phyloP scores from a whole-genome alignment of 2,797 vertebrate species.

The Chrysocyon brachyurus region DNA sequence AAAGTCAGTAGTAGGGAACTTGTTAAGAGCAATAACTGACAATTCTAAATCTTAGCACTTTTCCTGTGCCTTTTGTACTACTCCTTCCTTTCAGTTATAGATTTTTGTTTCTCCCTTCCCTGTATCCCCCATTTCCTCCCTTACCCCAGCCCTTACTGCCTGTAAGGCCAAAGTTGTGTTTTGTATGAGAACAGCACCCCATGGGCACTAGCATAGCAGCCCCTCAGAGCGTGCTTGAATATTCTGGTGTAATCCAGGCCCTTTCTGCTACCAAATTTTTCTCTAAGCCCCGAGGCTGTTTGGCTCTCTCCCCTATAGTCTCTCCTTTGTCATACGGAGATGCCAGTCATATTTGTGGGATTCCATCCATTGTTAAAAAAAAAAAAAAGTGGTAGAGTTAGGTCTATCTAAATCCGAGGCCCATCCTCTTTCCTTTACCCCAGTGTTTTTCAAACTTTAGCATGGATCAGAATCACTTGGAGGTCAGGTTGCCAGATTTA shows the following conservation, averaged over 20 bases:
- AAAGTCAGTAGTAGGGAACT: background rate
- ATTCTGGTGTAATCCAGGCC: constrained; percentile 54
- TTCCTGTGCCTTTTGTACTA: background rate
- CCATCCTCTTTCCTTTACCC: background rate
- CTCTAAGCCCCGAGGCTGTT: constrained; percentile 51
- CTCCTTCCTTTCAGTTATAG: background rate
- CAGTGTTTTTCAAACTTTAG: constrained; percentile 27
- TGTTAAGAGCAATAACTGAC: background rate
- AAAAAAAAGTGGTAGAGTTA: background rate
- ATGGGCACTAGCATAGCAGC: background rate
- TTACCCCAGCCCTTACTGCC: background rate
- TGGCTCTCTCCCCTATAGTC: background rate
- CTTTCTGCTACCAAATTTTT: constrained; percentile 68
- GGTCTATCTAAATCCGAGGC: background rate
- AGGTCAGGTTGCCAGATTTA: background rate
- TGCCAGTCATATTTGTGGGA: constrained; percentile 70
- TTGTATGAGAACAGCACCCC: background rate
- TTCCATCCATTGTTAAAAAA: constrained; percentile 53
- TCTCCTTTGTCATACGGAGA: constrained; percentile 60
- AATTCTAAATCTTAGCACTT: constrained; percentile 4
- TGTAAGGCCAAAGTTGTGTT: background rate
- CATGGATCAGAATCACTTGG: constrained; percentile 2
- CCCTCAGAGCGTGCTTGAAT: background rate
- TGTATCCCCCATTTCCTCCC: background rate
- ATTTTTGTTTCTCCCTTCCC: background rate